These are phyloP conservation scores for Lasioglossum baleicum DNA, from an alignment of 1,140 invertebrate genomes.

Conservation along the genomic window DNA sequence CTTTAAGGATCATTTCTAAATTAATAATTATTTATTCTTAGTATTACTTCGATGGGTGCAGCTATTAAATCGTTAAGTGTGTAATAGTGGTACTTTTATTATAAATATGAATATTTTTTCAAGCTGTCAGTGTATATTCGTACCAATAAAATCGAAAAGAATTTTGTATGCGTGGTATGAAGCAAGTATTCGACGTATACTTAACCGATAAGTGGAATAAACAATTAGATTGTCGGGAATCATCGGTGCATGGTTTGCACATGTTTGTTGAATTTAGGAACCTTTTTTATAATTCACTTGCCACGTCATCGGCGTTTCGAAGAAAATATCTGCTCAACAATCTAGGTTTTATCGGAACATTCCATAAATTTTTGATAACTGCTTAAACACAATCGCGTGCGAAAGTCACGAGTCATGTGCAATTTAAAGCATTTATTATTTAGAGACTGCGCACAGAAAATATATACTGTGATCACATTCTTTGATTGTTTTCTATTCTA, in stretches of 20 bases:
- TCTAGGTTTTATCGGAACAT: background rate
- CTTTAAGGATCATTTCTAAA: background rate
- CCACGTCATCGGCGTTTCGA: background rate
- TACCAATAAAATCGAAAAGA: background rate
- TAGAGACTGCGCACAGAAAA: no score
- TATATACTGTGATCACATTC: no score
- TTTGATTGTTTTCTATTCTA: no score
- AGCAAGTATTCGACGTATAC: background rate
- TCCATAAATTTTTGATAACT: background rate
- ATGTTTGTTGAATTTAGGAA: slow-evolving; percentile 1
- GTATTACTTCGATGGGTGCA: slow-evolving; percentile 16
- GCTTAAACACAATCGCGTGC: background rate
- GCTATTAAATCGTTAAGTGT: slow-evolving; percentile 10
- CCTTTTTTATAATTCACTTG: background rate
- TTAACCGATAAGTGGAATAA: background rate
- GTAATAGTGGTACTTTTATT: slow-evolving; percentile 12
- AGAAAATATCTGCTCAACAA: background rate
- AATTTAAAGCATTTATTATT: no score
- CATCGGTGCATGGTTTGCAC: background rate
- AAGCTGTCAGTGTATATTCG: slow-evolving; percentile 4
- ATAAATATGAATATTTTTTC: slow-evolving; percentile 23
- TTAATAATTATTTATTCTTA: slow-evolving; percentile 38
- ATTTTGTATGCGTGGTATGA: slow-evolving; percentile 11
- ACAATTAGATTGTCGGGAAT: background rate
- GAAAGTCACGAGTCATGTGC: no score